phyloP scores from a whole-genome alignment of 2,797 vertebrate genomes.

The Harpagifer antarcticus region DNA sequence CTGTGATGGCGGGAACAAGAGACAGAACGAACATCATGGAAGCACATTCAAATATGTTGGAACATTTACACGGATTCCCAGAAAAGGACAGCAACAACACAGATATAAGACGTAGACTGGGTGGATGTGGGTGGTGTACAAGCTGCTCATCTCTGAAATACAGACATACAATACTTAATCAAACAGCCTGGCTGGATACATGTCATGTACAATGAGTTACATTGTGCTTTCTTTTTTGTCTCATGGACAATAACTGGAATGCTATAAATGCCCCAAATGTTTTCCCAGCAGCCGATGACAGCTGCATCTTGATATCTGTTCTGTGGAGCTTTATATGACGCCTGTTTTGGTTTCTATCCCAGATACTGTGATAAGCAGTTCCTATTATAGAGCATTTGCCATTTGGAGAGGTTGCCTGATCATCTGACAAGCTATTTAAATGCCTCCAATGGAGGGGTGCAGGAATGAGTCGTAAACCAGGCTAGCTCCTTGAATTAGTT shows the following conservation, averaged over 20 bases:
- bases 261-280: background rate
- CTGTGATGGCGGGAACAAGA: constrained; percentile 47
- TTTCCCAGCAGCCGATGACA: constrained; percentile 1
- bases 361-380: background rate
- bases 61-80: constrained; percentile 2
- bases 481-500: too few species aligned
- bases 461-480: too few species aligned
- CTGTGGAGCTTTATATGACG: background rate
- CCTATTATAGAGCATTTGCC: background rate
- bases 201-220: background rate
- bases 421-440: background rate
- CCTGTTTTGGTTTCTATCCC: constrained; percentile 3
- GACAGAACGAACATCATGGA: constrained; percentile 40
- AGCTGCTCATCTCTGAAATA: background rate
- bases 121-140: constrained; percentile 20
- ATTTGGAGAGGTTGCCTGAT: too few species aligned
- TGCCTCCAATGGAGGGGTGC: too few species aligned
- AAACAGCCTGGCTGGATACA: background rate
- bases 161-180: background rate
- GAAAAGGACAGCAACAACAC: constrained; percentile 19
- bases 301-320: constrained; percentile 6
- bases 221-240: background rate
- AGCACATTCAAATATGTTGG: constrained; percentile 35
- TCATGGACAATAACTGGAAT: constrained; percentile 14
- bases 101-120: constrained; percentile 28